These are phyloP conservation scores for Oasisia sp. DNA, from an alignment of 2,888 invertebrate genomes.

Conservation along the genomic window DNA sequence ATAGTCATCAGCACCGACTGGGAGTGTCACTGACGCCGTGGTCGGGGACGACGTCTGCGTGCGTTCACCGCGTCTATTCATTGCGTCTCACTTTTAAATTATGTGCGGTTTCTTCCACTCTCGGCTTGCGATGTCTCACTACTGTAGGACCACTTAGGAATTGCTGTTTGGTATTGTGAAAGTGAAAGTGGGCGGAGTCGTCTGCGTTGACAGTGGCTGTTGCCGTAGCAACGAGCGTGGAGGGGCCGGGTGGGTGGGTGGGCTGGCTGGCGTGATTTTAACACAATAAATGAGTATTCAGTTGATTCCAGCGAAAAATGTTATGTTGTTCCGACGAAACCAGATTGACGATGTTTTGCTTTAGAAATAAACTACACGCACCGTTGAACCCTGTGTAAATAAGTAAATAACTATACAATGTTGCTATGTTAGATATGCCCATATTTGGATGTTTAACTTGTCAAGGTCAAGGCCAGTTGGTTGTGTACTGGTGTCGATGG, in stretches of 20 bases:
- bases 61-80: not conserved
- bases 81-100: not conserved
- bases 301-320: not conserved
- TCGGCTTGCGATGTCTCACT: not conserved
- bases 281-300: not conserved
- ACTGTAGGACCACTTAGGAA: not conserved
- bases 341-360: not conserved
- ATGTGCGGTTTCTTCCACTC: not conserved
- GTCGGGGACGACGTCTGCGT: not conserved
- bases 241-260: not conserved
- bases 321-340: not conserved
- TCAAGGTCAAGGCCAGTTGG: not conserved
- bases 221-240: not conserved
- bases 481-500: not conserved
- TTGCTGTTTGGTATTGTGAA: conserved; percentile 13
- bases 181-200: not conserved
- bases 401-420: not conserved
- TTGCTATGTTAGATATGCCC: too few relatives aligned
- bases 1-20: not conserved
- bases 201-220: not conserved
- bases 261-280: not conserved
- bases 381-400: not conserved
- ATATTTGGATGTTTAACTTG: not conserved
- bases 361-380: not conserved
- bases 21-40: not conserved